Base-by-base conservation (phyloP, 2,113 vertebrate genomes). In the Corynorhinus townsendii region DNA sequence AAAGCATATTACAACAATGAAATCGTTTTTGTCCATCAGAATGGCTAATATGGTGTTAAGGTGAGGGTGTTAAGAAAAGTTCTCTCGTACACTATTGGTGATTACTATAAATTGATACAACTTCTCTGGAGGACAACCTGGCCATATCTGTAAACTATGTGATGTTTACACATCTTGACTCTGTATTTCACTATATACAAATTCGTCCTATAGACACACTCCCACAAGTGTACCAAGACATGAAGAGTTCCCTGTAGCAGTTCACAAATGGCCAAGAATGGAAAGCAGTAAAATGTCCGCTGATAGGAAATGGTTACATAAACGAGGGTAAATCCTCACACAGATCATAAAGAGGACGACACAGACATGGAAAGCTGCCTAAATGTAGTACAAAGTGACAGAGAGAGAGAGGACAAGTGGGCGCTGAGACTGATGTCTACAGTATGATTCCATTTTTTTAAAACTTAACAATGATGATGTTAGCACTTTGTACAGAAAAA, bases 381-480 rank as follows among this genome's bases (percentile, higher is more conserved):
- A 20, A 5, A 30, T 0, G 15, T 1, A 11, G 0, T 2, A 20
- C 10, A 14, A 9, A 73, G 22, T 15, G 28, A 38, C 30, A n/a
- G 2, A 47, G 2, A 5, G 30, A 28, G 54, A 33, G 11, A 15
- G 26, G 2, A 12, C 4, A 0, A 28, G 79, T 6, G 14, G 68
- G 52, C 1, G 2, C 77, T 15, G 15, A 59, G 30, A 49, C 56
- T 1, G 12, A 12, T 12, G 1, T 26, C 38, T 0, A 0, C 47
- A 20, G 2, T 28, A 24, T 0, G 19, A 17, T 17, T n/a, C 1
- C 5, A 28, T 20, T 11, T 38, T 17, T 20, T 3, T 38, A 19
- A 30, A 49, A 56, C 35, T 35, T 7, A 7, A 12, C 24, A 10
- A 17, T 3, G 19, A 8, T 35, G 8, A 47, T 0, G 15, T 11